Base-by-base conservation (phyloP, 2,888 invertebrate genomes). In the Stenichneumon culpator region DNA sequence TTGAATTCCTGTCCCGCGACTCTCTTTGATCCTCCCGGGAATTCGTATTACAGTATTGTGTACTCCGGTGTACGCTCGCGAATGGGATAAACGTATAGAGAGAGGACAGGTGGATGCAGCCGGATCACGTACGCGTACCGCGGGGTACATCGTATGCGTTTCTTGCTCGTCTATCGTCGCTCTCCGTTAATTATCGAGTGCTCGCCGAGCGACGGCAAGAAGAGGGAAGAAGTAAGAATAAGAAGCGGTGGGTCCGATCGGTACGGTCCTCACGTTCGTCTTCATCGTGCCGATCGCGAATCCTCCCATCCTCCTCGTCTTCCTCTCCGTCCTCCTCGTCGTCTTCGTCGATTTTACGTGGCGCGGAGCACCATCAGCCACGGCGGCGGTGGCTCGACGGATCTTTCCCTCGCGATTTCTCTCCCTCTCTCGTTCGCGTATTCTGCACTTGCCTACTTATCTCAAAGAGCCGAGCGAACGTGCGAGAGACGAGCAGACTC, bases 131-230 rank as follows among this genome's bases (percentile, higher is more conserved):
- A 16, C 22, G 36, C 47, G 63, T 36, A 44, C 39, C 36, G 36
- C 36, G 67, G 16, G 19, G 14, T 44, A 14, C 54, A 9, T 57
- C 32, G 68, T 65, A 68, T 50, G 63, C 72, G 81, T 87, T 87
- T 87, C 84, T 84, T 87, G 83, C 83, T 84, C 77, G 83, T 86
- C 84, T 84, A 87, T 83, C 83, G 81, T 81, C 81, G 79, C 74
- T 84, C 83, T 82, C 79, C 69, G 86, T 87, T 86, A 87, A 87
- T 86, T 87, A 87, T 87, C 86, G 83, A 85, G 77, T 78, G 79
- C 32, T 28, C 60, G 25, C 60, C 70, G 69, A 79, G 73, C 60
- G 72, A 77, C 60, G 22, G 82, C 83, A 70, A 79, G 82, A 79
- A 74, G 52, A 79, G 78, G 44, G 63, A 75, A 82, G 36, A 63